Base-by-base conservation (phyloP, 2,888 invertebrate species). In the Caenorhabditis sp. region DNA sequence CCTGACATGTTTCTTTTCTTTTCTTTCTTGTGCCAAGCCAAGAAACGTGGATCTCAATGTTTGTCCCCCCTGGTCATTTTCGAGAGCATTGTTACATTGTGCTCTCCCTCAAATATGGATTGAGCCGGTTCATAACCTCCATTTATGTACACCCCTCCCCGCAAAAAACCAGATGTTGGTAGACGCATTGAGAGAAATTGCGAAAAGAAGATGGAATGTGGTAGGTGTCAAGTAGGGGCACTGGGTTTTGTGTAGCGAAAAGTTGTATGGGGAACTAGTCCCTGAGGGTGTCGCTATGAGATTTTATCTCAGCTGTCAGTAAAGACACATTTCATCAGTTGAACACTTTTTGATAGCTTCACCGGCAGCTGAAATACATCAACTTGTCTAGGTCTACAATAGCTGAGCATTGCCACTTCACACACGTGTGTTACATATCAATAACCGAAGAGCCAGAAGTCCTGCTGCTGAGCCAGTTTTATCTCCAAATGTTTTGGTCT, bases 81-180 rank as follows among this genome's bases (percentile, higher is more conserved):
- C 22, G 41, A 59, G 26, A 61, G 61, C 61, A 48, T 61, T 61
- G 61, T 61, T 61, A 61, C 61, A 61, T 35, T 35, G 35, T 35
- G 41, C 41, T 41, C 41, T 61, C 32, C 48, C 9, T 41, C 50
- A 50, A 52, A 62, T 41, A 52, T 52, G 62, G 61, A n/a, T 27
- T 26, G 39, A 22, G 22, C 46, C 32, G 58, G 46, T 50, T 46
- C 32, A 59, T 61, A 61, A 48, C 61, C 35, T 32, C 45, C 22
- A 9, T 9, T 9, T 35, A 15, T 41, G 7, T n/a, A 6, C 4
- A 6, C 4, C 39, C 39, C 39, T 30, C 26, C 41, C 22, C 35
- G 20, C 22, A 32, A 58, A 35, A 35, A 59, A 59, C 59, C 46
- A 37, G 59, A 59, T 46, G 45, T 30, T 43, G n/a, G n/a, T n/a